These are phyloP conservation scores for Pomatorhinus ruficollis DNA, from an alignment of 2,113 vertebrate genomes.

Conservation along the genomic window DNA sequence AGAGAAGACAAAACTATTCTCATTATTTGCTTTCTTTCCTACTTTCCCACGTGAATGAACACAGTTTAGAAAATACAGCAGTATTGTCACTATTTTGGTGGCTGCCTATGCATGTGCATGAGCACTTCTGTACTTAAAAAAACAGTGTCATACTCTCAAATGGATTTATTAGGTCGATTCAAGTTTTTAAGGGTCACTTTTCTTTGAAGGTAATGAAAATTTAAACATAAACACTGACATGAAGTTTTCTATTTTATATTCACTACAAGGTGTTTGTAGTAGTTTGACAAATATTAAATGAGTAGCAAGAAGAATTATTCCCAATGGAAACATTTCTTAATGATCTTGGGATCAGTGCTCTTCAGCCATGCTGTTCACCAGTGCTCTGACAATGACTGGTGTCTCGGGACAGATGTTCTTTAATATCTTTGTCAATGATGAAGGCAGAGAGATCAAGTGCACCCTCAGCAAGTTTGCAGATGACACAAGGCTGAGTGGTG, in stretches of 20 bases:
- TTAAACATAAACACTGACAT: neutral
- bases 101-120: neutral
- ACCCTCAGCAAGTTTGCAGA: neutral
- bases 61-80: neutral
- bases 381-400: neutral
- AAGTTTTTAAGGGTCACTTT: neutral
- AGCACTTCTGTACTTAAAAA: neutral
- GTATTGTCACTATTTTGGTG: neutral
- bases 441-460: neutral
- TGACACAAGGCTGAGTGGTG: fast-evolving
- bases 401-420: neutral
- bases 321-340: neutral
- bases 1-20: neutral
- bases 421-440: neutral
- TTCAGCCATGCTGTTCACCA: neutral
- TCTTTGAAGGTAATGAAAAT: neutral
- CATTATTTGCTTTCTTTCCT: neutral
- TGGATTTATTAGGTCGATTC: neutral
- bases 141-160: fast-evolving
- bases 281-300: neutral
- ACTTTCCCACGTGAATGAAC: neutral
- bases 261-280: neutral
- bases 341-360: neutral
- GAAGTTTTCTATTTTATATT: neutral
- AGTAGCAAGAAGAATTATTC: neutral